Evolutionary conservation across 2,888 invertebrate species (phyloP).

Genomic region (Tineola bisselliella): DNA sequence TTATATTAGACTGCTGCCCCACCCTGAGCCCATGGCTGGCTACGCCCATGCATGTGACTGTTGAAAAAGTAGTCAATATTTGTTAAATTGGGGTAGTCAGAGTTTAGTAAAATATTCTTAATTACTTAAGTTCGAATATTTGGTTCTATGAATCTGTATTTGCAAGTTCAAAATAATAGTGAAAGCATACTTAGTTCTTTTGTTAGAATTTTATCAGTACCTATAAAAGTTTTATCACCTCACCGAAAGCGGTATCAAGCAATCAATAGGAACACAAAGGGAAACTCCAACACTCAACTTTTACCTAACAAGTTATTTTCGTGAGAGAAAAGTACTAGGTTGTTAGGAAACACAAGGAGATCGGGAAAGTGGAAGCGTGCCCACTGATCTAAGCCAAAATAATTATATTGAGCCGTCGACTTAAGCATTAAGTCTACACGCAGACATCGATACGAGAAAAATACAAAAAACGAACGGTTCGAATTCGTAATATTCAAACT

Average conservation of each 20-base stretch:
- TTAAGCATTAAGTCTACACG: background rate
- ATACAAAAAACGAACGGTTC: background rate
- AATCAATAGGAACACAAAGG: slow-evolving; percentile 2
- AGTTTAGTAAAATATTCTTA: too few species aligned
- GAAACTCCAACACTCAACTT: background rate
- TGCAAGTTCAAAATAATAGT: too few species aligned
- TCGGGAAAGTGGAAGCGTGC: background rate
- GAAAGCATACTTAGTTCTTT: background rate
- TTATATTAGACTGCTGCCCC: too few species aligned
- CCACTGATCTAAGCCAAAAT: slow-evolving; percentile 6
- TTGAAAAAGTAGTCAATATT: too few species aligned
- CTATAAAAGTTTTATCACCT: background rate
- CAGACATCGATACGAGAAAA: background rate
- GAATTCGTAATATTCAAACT: background rate
- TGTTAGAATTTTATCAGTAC: background rate
- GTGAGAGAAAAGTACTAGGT: background rate
- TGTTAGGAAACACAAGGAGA: slow-evolving; percentile 6
- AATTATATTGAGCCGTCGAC: background rate
- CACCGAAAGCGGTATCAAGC: background rate
- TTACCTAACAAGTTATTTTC: background rate
- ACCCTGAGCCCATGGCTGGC: too few species aligned
- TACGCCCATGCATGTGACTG: too few species aligned
- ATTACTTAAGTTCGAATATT: too few species aligned
- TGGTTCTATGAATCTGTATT: too few species aligned
- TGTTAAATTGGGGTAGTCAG: too few species aligned